Evolutionary conservation across 1,140 invertebrate species (phyloP).

Genomic region (Schlechtendalia chinensis): DNA sequence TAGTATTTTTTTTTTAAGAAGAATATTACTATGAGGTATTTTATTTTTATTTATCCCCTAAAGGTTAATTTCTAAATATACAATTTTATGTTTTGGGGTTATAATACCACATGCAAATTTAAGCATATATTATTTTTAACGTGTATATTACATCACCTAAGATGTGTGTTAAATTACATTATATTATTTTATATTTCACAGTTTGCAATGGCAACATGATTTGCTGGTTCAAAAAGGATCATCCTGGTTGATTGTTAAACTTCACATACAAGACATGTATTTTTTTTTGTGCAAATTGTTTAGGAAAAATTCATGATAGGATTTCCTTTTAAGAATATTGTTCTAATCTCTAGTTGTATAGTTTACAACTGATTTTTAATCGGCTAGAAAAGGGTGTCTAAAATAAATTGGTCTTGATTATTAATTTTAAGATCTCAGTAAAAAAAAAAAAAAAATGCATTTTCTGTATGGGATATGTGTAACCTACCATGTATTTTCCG

Average conservation of each 20-base stretch:
- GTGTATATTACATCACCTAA: slow-evolving; percentile 38
- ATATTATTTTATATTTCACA: slow-evolving; percentile 50
- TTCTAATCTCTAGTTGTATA: slow-evolving; percentile 12
- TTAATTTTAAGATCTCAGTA: not conserved
- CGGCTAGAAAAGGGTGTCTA: not conserved
- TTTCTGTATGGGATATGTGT: not conserved
- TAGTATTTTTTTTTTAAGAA: slow-evolving; percentile 1
- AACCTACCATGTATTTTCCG: slow-evolving; percentile 4
- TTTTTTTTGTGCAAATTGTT: slow-evolving; percentile 45
- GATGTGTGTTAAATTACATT: slow-evolving; percentile 46
- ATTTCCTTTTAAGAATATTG: slow-evolving; percentile 28
- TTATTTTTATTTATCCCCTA: slow-evolving; percentile 23
- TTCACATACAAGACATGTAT: slow-evolving; percentile 45
- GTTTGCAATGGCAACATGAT: slow-evolving; percentile 48
- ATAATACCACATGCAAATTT: slow-evolving; percentile 8
- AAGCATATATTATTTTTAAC: slow-evolving; percentile 11
- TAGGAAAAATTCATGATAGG: slow-evolving; percentile 37
- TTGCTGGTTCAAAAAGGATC: slow-evolving; percentile 49
- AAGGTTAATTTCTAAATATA: not conserved
- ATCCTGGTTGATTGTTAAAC: slow-evolving; percentile 46
- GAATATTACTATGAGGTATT: not conserved
- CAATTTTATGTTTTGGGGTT: slow-evolving; percentile 32
- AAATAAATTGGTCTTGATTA: not conserved
- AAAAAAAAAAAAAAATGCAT: not conserved
- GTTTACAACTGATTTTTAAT: slow-evolving; percentile 15